Evolutionary conservation across 2,113 vertebrate species (phyloP).

Genomic region (Anolis carolinensis): DNA sequence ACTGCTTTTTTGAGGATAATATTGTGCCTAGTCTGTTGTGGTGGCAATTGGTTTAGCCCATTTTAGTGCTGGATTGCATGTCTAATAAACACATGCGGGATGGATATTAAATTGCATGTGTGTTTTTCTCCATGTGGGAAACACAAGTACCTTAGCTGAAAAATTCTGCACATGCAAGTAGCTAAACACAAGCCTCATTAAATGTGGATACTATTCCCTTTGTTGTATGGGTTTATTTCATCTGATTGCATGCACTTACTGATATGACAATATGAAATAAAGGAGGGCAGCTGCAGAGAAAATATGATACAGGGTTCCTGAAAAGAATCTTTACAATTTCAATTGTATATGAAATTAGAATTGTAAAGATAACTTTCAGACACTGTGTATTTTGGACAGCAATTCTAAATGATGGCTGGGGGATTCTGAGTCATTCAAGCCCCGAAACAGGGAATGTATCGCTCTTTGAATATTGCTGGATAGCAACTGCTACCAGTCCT

Average conservation of each 20-base stretch:
- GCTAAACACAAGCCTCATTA: background rate
- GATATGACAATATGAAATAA: too few relatives aligned
- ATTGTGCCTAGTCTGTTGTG: background rate
- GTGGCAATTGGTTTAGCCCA: background rate
- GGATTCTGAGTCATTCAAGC: background rate
- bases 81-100: background rate
- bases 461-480: too few relatives aligned
- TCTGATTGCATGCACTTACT: background rate
- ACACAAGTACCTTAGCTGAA: background rate
- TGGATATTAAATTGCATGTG: too few relatives aligned
- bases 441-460: background rate
- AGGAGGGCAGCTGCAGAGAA: background rate
- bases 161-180: background rate
- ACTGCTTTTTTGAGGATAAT: background rate
- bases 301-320: too few relatives aligned
- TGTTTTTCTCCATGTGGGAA: background rate
- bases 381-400: too few relatives aligned
- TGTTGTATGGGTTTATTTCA: background rate
- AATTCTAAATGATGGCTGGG: background rate
- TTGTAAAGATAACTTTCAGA: too few relatives aligned
- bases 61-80: background rate
- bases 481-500: too few relatives aligned
- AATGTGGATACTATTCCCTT: background rate
- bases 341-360: too few relatives aligned
- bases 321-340: too few relatives aligned